phyloP scores from a whole-genome alignment of 1,140 invertebrate genomes.

The Helicoverpa zea region DNA sequence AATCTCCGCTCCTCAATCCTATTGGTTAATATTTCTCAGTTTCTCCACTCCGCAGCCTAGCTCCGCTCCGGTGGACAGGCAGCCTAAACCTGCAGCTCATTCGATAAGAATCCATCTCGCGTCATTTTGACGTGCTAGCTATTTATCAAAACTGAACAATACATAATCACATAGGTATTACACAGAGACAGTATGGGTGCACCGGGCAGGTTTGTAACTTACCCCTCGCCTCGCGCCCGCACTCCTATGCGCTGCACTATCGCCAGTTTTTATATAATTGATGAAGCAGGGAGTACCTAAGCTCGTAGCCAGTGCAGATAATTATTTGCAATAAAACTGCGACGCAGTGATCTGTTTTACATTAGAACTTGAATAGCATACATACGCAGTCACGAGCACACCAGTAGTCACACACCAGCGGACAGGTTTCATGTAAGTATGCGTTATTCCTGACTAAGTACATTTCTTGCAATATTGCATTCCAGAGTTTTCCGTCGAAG shows the following conservation, averaged over 20 bases:
- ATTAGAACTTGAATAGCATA: slow-evolving; percentile 1
- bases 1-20: no score
- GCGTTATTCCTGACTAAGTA: not conserved
- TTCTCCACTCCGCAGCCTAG: no score
- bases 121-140: no score
- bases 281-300: not conserved
- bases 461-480: not conserved
- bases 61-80: no score
- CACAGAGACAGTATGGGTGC: no score
- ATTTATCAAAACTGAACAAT: no score
- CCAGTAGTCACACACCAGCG: not conserved
- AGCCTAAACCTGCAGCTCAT: no score
- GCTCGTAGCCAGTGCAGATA: not conserved
- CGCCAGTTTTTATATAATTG: not conserved
- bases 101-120: no score
- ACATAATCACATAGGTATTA: no score
- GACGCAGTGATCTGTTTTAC: slow-evolving; percentile 7
- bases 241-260: not conserved
- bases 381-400: not conserved
- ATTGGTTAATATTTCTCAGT: no score
- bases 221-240: not conserved
- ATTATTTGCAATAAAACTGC: slow-evolving; percentile 6
- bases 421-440: not conserved
- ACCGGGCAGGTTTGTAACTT: not conserved
- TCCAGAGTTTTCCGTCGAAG: not conserved